phyloP scores from a whole-genome alignment of 2,888 invertebrate species.

The Ichneumoninae sp. region DNA sequence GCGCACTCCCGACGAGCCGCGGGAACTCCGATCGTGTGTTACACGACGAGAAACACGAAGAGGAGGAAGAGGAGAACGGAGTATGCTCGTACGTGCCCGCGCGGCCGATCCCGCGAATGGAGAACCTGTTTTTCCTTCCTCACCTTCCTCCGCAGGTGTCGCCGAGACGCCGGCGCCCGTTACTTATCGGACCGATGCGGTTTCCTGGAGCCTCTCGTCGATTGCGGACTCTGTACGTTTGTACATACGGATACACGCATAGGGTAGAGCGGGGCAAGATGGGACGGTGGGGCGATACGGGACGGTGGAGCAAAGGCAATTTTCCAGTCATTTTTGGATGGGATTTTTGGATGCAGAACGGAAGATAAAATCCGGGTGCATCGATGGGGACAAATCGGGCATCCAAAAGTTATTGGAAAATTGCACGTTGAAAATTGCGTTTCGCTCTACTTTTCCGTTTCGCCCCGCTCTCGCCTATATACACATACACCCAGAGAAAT shows the following conservation, averaged over 20 bases:
- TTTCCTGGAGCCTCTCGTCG: constrained; percentile 35
- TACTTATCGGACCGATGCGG: constrained; percentile 48
- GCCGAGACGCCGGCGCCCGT: constrained; percentile 51
- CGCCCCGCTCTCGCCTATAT: no score
- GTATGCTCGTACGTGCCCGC: constrained; percentile 27
- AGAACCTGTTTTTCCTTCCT: constrained; percentile 52
- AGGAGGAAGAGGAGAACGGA: constrained; percentile 11
- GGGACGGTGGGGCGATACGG: no score
- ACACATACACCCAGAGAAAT: no score
- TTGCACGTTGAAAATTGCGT: no score
- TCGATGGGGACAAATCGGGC: no score
- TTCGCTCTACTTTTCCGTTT: no score
- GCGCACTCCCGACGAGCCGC: constrained; percentile 22
- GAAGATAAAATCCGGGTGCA: no score
- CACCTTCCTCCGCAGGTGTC: constrained; percentile 48
- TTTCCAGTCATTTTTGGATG: no score
- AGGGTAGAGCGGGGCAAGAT: no score
- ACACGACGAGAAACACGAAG: constrained; percentile 39
- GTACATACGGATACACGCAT: neutral
- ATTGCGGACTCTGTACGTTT: constrained; percentile 33
- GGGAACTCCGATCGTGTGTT: constrained; percentile 41
- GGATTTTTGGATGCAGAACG: no score
- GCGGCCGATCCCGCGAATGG: constrained; percentile 27
- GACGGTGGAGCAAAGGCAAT: no score
- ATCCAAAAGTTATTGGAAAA: no score